Evolutionary conservation across 2,113 vertebrate genomes (phyloP).

Genomic region (Esox niger): DNA sequence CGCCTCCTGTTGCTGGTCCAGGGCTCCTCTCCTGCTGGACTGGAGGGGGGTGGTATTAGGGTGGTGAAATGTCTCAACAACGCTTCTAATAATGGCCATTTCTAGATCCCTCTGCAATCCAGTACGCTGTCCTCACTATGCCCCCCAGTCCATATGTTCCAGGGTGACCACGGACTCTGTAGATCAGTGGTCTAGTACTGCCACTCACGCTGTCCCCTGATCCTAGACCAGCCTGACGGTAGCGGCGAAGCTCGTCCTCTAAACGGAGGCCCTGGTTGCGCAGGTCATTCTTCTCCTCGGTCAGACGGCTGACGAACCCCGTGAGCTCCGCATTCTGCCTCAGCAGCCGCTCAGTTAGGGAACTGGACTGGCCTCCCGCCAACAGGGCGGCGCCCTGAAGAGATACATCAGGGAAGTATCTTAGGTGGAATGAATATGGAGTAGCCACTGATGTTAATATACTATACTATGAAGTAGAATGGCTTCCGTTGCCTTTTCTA

Average conservation of each 20-base stretch:
- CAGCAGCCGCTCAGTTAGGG: slow-evolving; percentile 85
- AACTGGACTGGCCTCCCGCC: slow-evolving; percentile 68
- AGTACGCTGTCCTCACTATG: no score
- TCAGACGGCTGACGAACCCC: slow-evolving; percentile 87
- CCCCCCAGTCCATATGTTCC: not conserved
- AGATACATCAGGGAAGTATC: not conserved
- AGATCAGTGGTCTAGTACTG: not conserved
- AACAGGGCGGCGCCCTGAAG: slow-evolving; percentile 60
- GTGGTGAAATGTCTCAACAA: not conserved
- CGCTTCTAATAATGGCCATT: no score
- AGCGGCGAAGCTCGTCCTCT: slow-evolving; percentile 82
- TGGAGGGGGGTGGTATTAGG: slow-evolving; percentile 40
- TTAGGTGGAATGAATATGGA: no score
- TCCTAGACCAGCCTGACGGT: slow-evolving; percentile 55
- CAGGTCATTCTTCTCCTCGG: slow-evolving; percentile 93
- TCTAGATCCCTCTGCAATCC: no score
- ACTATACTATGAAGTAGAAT: no score
- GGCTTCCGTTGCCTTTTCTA: no score
- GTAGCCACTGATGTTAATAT: not conserved
- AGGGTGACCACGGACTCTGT: not conserved
- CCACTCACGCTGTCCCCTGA: not conserved
- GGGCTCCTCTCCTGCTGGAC: slow-evolving; percentile 63
- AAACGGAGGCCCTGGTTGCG: slow-evolving; percentile 83
- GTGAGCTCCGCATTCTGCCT: slow-evolving; percentile 92
- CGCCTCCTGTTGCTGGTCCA: slow-evolving; percentile 51